Evolutionary conservation across 2,797 vertebrate species (phyloP), one percentile per base, ranked within the genome.

Genomic region (Lepus oiostolus): DNA sequence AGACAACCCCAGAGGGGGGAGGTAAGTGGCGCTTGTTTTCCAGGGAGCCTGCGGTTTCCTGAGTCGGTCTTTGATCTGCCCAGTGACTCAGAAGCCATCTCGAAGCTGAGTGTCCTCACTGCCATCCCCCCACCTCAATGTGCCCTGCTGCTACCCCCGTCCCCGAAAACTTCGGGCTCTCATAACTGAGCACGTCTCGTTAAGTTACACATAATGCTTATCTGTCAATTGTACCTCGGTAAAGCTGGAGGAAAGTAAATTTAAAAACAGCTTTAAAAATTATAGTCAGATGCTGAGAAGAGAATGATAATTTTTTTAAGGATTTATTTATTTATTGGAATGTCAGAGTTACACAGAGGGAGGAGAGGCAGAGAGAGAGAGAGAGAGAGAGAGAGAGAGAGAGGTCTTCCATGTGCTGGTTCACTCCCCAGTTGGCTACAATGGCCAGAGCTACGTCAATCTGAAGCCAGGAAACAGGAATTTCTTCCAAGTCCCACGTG

Each of bases 41-140:
- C 42, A 58, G 2, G 28, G 26, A 35, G 84, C 24, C 12, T 75
- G 54, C 47, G 54, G 38, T 95, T 93, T 92, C 60, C 68, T 96
- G 30, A 38, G 13, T 74, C 91, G 90, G 85, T 35, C 85, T 96
- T 77, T 89, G 68, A 89, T 92, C 92, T 92, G 83, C 54, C 79
- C 47, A 80, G 58, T 42, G 63, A 84, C 38, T 76, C n/a, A n/a
- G 85, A 89, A 54, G n/a, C 70, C 70, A 88, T 22, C 80, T 12
- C 16, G 60, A 62, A 16, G 65, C 68, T 67, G 42, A n/a, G 7
- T 17, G 10, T 87, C 91, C 85, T 26, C 38, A 42, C 54, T 68
- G 28, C 1, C 28, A 21, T 3, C 26, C 35, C n/a, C 62, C 12
- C 24, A n/a, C 58, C 68, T 76, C 22, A 52, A 77, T 77, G 38